These are phyloP conservation scores for Oenanthe melanoleuca DNA, from an alignment of 2,113 vertebrate species.

Conservation along the genomic window DNA sequence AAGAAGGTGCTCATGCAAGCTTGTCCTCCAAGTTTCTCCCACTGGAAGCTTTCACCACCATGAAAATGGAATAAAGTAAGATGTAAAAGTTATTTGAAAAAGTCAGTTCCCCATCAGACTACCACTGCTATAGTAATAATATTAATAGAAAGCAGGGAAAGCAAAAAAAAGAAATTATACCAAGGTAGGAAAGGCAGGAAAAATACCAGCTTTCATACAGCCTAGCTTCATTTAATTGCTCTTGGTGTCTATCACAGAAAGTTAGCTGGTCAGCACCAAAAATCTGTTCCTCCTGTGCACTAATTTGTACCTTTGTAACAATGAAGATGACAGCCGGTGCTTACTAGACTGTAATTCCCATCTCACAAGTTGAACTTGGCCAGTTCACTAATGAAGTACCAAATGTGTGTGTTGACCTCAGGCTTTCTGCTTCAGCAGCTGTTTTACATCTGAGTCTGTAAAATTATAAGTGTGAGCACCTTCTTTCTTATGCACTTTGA, in stretches of 20 bases:
- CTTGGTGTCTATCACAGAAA: background rate
- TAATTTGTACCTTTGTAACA: background rate
- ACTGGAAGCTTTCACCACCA: background rate
- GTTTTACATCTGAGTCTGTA: background rate
- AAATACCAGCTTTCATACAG: background rate
- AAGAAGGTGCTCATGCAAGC: background rate
- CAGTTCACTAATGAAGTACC: background rate
- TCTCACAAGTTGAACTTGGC: background rate
- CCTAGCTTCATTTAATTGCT: background rate
- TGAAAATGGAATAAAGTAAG: background rate
- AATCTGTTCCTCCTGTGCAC: background rate
- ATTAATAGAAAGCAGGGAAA: background rate
- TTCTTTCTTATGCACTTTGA: background rate
- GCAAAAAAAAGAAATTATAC: background rate
- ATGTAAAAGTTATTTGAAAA: background rate
- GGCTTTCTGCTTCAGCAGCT: background rate
- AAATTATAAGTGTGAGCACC: background rate
- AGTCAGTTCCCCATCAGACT: background rate
- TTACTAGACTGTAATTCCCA: background rate
- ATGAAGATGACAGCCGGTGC: background rate
- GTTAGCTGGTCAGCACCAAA: background rate
- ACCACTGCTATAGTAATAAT: background rate
- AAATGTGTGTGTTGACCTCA: background rate
- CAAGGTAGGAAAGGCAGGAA: background rate
- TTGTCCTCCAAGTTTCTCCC: background rate